These are phyloP conservation scores for Sandelia bainsii DNA, from an alignment of 2,797 vertebrate species.

Conservation along the genomic window DNA sequence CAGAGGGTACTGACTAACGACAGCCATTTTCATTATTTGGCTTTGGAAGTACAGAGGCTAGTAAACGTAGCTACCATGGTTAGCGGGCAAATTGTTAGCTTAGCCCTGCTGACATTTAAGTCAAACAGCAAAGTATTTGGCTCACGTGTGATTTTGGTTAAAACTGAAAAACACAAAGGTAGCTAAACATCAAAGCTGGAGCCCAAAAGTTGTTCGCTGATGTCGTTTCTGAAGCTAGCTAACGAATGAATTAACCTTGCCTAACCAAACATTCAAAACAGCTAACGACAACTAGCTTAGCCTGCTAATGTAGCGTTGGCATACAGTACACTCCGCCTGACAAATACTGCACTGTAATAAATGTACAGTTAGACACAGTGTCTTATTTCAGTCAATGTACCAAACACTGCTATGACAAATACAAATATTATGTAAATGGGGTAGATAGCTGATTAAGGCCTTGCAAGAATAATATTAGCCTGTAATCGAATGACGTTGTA, in stretches of 20 bases:
- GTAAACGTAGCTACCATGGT: slow-evolving; percentile 39
- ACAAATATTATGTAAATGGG: too few relatives aligned
- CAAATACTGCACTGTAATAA: background rate
- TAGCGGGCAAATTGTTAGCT: slow-evolving; percentile 65
- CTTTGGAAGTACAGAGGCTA: slow-evolving; percentile 42
- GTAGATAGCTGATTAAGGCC: background rate
- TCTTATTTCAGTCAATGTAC: background rate
- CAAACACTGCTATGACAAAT: background rate
- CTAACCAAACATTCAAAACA: slow-evolving; percentile 43
- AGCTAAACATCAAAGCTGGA: background rate
- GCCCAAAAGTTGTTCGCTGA: background rate
- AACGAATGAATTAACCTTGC: slow-evolving; percentile 66
- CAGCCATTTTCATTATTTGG: slow-evolving; percentile 65
- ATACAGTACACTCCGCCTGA: slow-evolving; percentile 12
- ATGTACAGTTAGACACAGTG: background rate
- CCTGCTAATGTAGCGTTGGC: slow-evolving; percentile 68
- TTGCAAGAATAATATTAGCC: background rate
- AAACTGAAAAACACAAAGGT: background rate
- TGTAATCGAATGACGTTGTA: slow-evolving; percentile 40
- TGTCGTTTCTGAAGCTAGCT: background rate
- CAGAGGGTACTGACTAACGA: slow-evolving; percentile 6
- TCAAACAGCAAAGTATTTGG: background rate
- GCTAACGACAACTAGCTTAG: slow-evolving; percentile 57
- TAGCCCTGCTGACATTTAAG: slow-evolving; percentile 41
- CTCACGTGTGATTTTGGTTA: background rate